Conservation (phyloP, 2,113 vertebrate species). For the Xiphophorus maculatus region DNA sequence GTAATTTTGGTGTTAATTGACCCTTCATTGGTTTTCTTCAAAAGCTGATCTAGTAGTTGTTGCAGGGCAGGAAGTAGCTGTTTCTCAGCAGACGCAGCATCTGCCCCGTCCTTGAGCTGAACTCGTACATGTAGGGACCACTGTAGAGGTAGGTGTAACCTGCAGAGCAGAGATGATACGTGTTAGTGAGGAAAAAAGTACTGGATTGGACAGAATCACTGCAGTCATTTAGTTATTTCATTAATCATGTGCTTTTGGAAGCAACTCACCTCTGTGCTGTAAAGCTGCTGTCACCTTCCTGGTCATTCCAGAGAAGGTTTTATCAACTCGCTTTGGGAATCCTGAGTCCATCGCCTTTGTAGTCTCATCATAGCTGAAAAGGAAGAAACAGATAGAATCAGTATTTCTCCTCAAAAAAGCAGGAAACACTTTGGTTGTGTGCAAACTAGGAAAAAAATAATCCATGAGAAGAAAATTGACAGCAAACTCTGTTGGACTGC, state of each 20-base stretch:
- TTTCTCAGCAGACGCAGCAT: slow-evolving; percentile 72
- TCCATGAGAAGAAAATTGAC: too few species aligned
- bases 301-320: slow-evolving; percentile 75
- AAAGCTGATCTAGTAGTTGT: slow-evolving; percentile 36
- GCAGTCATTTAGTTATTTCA: background rate
- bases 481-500: background rate
- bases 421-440: too few species aligned
- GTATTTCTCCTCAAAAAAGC: background rate
- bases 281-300: slow-evolving; percentile 83
- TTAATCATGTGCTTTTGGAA: background rate
- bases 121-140: slow-evolving; percentile 78
- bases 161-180: slow-evolving; percentile 47
- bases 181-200: slow-evolving; percentile 4
- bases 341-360: slow-evolving; percentile 80
- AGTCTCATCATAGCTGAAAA: slow-evolving; percentile 83
- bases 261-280: slow-evolving; percentile 77
- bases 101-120: slow-evolving; percentile 52
- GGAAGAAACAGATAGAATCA: too few species aligned
- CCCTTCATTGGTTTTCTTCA: background rate
- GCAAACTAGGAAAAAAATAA: too few species aligned
- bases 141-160: slow-evolving; percentile 87
- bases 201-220: background rate
- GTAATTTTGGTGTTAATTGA: background rate
- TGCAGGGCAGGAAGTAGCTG: slow-evolving; percentile 85
- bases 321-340: slow-evolving; percentile 78